Conservation (phyloP, 2,113 vertebrate genomes). For the Turdus rufiventris region DNA sequence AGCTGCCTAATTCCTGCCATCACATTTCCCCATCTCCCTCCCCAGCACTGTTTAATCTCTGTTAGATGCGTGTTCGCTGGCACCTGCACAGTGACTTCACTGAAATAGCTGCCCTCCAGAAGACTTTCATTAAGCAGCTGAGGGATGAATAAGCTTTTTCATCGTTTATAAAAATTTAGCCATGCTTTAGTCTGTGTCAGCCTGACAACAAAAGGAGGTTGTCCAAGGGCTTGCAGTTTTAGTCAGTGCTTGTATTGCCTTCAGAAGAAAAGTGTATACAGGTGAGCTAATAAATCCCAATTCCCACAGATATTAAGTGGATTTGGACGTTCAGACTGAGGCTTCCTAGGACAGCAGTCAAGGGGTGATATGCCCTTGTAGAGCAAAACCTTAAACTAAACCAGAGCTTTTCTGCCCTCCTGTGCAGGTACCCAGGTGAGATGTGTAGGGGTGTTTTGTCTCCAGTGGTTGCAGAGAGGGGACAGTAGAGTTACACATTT, state of each 20-base stretch:
- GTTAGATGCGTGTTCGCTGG: accelerated
- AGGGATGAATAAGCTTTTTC: slow-evolving; percentile 3
- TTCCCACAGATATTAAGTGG: accelerated
- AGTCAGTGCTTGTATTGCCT: not conserved
- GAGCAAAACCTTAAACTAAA: not conserved
- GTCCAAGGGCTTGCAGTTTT: not conserved
- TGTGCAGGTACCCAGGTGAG: not conserved
- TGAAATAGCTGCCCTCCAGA: not conserved
- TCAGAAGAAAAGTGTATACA: not conserved
- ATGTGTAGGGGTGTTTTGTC: not conserved
- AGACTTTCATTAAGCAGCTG: slow-evolving; percentile 3
- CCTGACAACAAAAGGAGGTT: not conserved
- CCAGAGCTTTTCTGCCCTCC: not conserved
- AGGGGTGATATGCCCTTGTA: not conserved
- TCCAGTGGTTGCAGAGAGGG: not conserved
- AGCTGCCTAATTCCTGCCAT: slow-evolving; percentile 16
- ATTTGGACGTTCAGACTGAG: not conserved
- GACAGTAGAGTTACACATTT: not conserved
- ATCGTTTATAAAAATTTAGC: not conserved
- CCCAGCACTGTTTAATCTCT: not conserved
- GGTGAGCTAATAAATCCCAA: not conserved
- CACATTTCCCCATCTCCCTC: not conserved
- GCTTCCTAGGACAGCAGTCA: not conserved
- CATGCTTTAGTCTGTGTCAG: not conserved
- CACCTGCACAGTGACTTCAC: not conserved